Evolutionary conservation across 2,797 vertebrate species (phyloP), one percentile per base, ranked within the genome.

Genomic region (Lepilemur ruficaudatus): DNA sequence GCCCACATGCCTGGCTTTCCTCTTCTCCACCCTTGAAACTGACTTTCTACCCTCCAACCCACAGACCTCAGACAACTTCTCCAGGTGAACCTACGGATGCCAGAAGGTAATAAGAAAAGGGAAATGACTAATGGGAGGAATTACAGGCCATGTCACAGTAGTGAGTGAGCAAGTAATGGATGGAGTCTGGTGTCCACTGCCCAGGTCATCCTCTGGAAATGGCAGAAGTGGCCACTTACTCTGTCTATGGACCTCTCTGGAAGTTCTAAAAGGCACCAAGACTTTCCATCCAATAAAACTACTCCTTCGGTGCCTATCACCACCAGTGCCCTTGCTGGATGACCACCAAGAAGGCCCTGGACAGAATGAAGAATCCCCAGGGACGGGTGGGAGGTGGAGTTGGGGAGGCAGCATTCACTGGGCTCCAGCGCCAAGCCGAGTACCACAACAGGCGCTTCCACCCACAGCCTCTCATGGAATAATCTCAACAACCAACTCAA

Each of bases 231-330:
- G 35, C 50, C 48, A 65, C n/a, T 89, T 57, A 35, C 48, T 73
- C 61, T 81, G 38, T 79, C 69, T 75, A 25, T 35, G 46, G 63
- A 81, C 52, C 32, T 52, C 17, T 70, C 78, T 81, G 69, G 57
- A 89, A 81, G 43, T 72, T 81, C 78, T 72, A 78, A 92, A 92
- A 85, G 48, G n/a, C 41, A 61, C n/a, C 81, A 92, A 92, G 43
- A 59, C 72, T 91, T 84, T n/a, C 48, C 38, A 78, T 69, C 20
- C 32, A 72, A 32, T 28, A 82, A 63, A 18, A 57, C 22, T 23
- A 55, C 48, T 78, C 55, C 55, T 67, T 73, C 2, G 0, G 41
- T n/a, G 57, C 41, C 35, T 32, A 72, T 7, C 8, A 32, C 65
- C 14, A 2, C 41, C 7, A 5, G 12, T 35, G 55, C 22, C 14